These are phyloP conservation scores for Sciaenops ocellatus DNA, from an alignment of 2,797 vertebrate species.

Conservation along the genomic window DNA sequence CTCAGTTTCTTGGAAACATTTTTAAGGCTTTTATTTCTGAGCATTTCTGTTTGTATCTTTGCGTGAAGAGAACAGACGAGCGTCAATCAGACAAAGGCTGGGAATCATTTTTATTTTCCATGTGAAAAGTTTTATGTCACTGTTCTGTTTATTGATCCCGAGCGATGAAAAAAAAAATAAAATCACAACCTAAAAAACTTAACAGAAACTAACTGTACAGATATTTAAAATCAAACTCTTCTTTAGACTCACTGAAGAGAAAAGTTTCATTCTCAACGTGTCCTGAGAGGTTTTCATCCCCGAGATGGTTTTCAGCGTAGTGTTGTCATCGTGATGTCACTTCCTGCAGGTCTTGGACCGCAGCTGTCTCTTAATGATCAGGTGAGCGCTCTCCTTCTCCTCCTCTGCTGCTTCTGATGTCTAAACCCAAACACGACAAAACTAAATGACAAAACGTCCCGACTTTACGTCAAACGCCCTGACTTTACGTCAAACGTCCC, in stretches of 20 bases:
- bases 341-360: constrained; percentile 83
- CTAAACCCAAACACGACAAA: constrained; percentile 50
- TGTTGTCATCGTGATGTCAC: constrained; percentile 44
- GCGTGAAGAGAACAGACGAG: neutral
- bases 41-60: neutral
- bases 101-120: constrained; percentile 1
- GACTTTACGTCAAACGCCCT: too few relatives aligned
- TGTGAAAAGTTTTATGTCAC: neutral
- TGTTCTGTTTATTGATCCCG: constrained; percentile 20
- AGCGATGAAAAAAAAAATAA: neutral
- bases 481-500: too few relatives aligned
- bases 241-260: neutral
- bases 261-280: neutral
- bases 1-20: too few relatives aligned
- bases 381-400: constrained; percentile 91
- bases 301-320: neutral
- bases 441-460: too few relatives aligned
- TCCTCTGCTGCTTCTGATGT: constrained; percentile 66
- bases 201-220: constrained; percentile 21
- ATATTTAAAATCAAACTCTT: neutral
- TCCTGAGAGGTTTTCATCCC: neutral
- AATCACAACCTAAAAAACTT: neutral
- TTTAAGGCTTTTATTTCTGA: neutral
- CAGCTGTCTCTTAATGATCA: constrained; percentile 90
- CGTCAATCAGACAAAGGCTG: neutral